phyloP scores from a whole-genome alignment of 1,140 invertebrate genomes.

The Pomacea maculata region DNA sequence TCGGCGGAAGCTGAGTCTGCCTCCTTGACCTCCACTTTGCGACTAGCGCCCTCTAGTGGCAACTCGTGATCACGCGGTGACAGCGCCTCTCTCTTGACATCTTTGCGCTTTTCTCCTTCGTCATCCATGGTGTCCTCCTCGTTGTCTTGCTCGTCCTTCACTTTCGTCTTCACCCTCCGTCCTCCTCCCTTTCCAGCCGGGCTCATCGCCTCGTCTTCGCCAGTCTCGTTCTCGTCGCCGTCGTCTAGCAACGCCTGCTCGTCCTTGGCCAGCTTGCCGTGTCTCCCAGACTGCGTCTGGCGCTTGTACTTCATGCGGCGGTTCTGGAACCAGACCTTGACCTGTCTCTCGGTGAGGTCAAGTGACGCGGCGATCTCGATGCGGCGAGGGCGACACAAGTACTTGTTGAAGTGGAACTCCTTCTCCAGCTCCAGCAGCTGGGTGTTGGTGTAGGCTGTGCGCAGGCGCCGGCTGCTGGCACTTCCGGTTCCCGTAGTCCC shows the following conservation, averaged over 20 bases:
- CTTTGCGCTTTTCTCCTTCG: not conserved
- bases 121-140: not conserved
- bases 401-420: constrained; percentile 83
- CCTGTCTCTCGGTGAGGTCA: constrained; percentile 72
- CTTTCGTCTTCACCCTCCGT: not conserved
- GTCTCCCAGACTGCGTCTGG: constrained; percentile 48
- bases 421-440: constrained; percentile 98
- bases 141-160: not conserved
- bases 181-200: not conserved
- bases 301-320: constrained; percentile 60
- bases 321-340: constrained; percentile 62
- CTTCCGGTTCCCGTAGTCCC: constrained; percentile 14
- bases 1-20: constrained; percentile 4
- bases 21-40: constrained; percentile 16
- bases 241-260: constrained; percentile 4
- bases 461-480: constrained; percentile 66
- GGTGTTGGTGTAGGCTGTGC: constrained; percentile 98
- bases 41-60: not conserved
- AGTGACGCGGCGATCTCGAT: constrained; percentile 82
- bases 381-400: constrained; percentile 82
- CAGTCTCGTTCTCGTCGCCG: not conserved
- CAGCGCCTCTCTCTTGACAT: not conserved
- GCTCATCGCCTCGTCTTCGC: not conserved
- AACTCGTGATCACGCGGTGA: not conserved
- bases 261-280: constrained; percentile 18